Percentiles rank a stretch among this genome's conserved stretches.
Evolutionary conservation across 2,797 vertebrate species (phyloP).

Genomic region (Coracias cyanogaster): DNA sequence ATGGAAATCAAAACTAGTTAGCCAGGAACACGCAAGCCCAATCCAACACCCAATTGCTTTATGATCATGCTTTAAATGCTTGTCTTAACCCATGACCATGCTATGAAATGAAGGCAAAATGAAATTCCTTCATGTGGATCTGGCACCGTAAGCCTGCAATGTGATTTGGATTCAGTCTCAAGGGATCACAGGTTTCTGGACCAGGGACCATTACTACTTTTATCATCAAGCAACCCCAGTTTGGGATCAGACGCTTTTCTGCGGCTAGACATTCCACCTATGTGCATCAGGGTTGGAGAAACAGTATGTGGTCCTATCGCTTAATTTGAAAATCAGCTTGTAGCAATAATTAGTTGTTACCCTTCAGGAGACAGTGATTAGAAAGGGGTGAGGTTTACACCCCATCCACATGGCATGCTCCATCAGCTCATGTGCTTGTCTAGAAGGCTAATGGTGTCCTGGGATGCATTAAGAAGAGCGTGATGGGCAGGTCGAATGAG

Average conservation of each 20-base stretch:
- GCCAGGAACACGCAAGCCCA: neutral
- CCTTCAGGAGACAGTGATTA: neutral
- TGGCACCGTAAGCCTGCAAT: neutral
- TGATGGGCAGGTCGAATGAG: too few species aligned
- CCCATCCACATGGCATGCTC: neutral
- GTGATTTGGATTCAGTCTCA: neutral
- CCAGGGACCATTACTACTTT: neutral
- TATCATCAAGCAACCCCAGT: neutral
- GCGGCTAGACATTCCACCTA: neutral
- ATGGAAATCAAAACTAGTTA: neutral
- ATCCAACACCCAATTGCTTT: neutral
- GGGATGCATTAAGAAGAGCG: too few species aligned
- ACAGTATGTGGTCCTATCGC: neutral
- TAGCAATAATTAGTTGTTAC: neutral
- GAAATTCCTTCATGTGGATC: neutral
- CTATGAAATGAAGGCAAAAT: neutral
- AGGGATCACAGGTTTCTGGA: neutral
- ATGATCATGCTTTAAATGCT: neutral
- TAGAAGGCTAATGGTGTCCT: too few species aligned
- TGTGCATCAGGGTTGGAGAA: neutral
- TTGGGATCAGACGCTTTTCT: neutral
- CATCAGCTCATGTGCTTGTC: neutral
- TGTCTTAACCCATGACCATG: neutral
- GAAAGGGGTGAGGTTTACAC: neutral
- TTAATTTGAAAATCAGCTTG: neutral